Evolutionary conservation across 2,888 invertebrate species (phyloP), one percentile per base, ranked within the genome.

Genomic region (Leucania comma): DNA sequence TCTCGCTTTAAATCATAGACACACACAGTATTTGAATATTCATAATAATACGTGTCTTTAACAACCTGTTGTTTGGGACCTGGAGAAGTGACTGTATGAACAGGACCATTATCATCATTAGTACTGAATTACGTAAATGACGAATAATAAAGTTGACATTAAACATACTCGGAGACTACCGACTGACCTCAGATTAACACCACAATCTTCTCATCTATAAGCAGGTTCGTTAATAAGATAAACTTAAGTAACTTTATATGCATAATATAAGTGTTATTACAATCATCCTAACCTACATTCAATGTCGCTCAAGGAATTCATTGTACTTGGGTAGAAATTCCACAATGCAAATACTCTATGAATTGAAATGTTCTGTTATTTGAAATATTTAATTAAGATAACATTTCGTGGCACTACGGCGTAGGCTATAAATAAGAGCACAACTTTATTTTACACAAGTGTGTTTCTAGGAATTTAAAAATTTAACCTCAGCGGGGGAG

Each of bases 171-270:
- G 42, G 77, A 70, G 68, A 75, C 76, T 78, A 83, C 81, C 82
- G 69, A 85, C 81, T 87, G 90, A 86, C 90, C 88, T 88, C 83
- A 87, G 82, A 80, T 79, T 80, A 84, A 62, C 79, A 80, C 71
- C 77, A 84, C 83, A 85, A 87, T 87, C 84, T 87, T 81, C 78
- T 83, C 83, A 82, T 86, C 80, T 80, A 80, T 68, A 75, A 75
- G 80, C 88, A 85, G 82, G 89, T 89, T 88, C 73, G 82, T 85
- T 87, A 86, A 84, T 84, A 82, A 84, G 80, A 86, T 86, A 86
- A 86, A 83, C 80, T 42, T 42, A 42, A 86, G 60, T 78, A 77
- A 79, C 68, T 80, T 67, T 70, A 79, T 64, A 75, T 64, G 71
- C 74, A 77, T 75, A 48, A 77, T 68, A 71, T 75, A 74, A 78